These are phyloP conservation scores for Hydrophis major DNA, from an alignment of 2,797 vertebrate species.

Conservation along the genomic window DNA sequence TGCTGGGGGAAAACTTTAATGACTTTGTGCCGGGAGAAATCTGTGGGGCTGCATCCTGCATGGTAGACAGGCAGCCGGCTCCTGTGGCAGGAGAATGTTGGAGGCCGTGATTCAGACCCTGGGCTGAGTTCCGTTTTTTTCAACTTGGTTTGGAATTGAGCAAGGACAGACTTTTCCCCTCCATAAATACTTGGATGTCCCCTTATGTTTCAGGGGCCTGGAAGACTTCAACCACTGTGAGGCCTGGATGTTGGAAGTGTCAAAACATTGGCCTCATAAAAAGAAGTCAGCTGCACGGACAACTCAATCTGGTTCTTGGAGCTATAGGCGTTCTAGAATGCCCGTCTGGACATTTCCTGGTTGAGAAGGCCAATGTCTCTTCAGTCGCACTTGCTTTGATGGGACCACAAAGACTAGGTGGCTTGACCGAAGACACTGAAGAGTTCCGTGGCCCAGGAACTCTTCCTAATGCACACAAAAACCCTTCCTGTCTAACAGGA, in stretches of 20 bases:
- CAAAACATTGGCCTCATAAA: background rate
- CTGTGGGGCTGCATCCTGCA: background rate
- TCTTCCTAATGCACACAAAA: background rate
- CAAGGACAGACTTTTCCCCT: too few species aligned
- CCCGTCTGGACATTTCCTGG: background rate
- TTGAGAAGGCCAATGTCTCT: background rate
- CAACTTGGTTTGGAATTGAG: background rate
- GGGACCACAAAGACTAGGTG: too few species aligned
- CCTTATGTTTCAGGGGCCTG: background rate
- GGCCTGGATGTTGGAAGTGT: background rate
- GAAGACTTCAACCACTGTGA: background rate
- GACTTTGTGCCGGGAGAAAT: conserved; percentile 8
- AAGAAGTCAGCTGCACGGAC: background rate
- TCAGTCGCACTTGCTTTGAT: too few species aligned
- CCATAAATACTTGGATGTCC: background rate
- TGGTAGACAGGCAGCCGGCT: background rate
- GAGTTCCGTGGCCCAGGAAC: background rate
- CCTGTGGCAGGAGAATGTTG: background rate
- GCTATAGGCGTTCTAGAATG: background rate
- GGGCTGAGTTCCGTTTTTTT: conserved; percentile 2
- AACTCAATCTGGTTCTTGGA: background rate
- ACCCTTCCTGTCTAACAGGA: background rate
- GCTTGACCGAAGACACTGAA: background rate
- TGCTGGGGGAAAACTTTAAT: conserved; percentile 31
- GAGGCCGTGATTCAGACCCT: conserved; percentile 40